Percentiles rank a stretch among this genome's conserved stretches.
phyloP scores from a whole-genome alignment of 1,140 invertebrate species.

The Scaptomyza montana region DNA sequence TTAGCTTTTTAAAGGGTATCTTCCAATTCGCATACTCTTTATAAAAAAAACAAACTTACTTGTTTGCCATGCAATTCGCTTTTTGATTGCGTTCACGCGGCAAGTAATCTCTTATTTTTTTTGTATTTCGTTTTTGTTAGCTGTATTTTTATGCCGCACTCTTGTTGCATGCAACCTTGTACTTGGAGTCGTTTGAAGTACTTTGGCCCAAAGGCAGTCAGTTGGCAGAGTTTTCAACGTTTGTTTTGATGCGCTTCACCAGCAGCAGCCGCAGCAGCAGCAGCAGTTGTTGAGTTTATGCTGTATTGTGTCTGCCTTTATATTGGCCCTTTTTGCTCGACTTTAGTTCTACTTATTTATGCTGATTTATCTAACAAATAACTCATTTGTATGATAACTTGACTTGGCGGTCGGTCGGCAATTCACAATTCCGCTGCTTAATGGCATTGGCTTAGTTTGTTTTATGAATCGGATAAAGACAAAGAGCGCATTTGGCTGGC shows the following conservation, averaged over 20 bases:
- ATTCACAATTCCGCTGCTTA: background rate
- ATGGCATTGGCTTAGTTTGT: background rate
- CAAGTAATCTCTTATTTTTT: slow-evolving; percentile 16
- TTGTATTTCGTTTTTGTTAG: background rate
- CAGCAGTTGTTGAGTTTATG: slow-evolving; percentile 13
- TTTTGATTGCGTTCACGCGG: slow-evolving; percentile 53
- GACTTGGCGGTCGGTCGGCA: slow-evolving; percentile 5
- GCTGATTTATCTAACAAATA: slow-evolving; percentile 58
- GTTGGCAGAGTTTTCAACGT: background rate
- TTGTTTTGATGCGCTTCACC: slow-evolving; percentile 3
- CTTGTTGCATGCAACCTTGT: slow-evolving; percentile 20
- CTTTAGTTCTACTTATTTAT: slow-evolving; percentile 30
- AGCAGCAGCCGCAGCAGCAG: no score
- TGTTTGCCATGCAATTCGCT: slow-evolving; percentile 49
- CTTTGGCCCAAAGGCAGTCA: background rate
- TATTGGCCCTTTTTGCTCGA: background rate
- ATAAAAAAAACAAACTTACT: background rate
- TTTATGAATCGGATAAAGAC: background rate
- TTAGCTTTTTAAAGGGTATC: no score
- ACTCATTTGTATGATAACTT: slow-evolving; percentile 70
- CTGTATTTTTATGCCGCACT: background rate
- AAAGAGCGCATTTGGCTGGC: background rate
- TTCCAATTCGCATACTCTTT: no score
- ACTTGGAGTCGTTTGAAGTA: background rate
- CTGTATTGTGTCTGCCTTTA: slow-evolving; percentile 37